Evolutionary conservation across 2,888 invertebrate genomes (phyloP).

Genomic region (Sisyra nigra): DNA sequence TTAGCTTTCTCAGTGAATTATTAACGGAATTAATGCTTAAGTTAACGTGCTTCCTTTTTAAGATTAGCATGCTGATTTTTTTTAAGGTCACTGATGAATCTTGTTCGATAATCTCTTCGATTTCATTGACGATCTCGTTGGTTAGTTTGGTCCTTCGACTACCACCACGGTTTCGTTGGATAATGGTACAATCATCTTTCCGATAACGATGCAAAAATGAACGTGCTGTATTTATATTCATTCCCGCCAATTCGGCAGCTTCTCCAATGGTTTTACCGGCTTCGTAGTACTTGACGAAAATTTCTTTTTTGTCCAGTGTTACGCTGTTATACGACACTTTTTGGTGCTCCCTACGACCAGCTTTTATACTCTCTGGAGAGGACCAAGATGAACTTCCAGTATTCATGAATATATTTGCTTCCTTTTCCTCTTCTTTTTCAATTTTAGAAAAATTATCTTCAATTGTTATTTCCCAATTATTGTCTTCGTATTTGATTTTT

Average conservation of each 20-base stretch:
- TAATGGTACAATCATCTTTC: not conserved
- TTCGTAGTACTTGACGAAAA: not conserved
- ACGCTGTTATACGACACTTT: no score
- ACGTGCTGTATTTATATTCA: not conserved
- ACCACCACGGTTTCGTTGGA: not conserved
- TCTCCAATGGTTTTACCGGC: not conserved
- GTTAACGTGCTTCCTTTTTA: not conserved
- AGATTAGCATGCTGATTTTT: not conserved
- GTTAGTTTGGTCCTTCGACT: not conserved
- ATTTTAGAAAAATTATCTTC: no score
- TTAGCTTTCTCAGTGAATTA: not conserved
- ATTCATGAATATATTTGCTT: no score
- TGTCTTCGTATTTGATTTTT: no score
- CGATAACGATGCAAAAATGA: not conserved
- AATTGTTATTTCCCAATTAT: no score
- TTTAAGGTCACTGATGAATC: not conserved
- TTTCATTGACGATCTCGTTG: not conserved
- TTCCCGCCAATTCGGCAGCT: not conserved
- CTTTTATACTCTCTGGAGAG: no score
- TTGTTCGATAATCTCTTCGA: not conserved
- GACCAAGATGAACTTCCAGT: no score
- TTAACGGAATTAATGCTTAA: not conserved
- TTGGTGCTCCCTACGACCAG: no score
- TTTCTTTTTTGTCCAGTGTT: constrained; percentile 3
- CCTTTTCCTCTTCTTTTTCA: no score